A percentile compares a stretch with the other conserved stretches of the same genome.
Conservation (phyloP, 37 sponge, comb jelly and placozoan species). For the Crambe crambe region DNA sequence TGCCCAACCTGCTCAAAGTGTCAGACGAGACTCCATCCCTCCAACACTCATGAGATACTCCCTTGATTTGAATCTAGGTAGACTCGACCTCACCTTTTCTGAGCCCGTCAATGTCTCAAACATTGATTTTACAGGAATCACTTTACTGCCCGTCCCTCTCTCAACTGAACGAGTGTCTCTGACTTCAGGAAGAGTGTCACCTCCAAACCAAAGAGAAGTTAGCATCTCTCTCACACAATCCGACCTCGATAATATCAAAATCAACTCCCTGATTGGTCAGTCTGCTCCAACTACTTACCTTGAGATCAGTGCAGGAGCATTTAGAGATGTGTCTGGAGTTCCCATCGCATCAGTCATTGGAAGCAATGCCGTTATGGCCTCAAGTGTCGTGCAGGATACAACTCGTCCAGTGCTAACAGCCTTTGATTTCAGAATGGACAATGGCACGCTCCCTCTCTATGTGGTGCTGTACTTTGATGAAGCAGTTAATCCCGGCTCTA, state of each 20-base stretch:
- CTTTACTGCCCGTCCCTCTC: constrained; percentile 38
- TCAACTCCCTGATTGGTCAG: constrained; percentile 38
- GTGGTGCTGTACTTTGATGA: constrained; percentile 82
- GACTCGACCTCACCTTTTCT: constrained; percentile 60
- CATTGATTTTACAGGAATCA: constrained; percentile 40
- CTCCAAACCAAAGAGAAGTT: constrained; percentile 41
- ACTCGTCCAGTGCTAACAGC: constrained; percentile 63
- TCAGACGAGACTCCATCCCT: constrained; percentile 57
- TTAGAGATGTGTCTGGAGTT: constrained; percentile 74
- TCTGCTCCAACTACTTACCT: constrained; percentile 67
- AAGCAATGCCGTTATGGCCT: constrained; percentile 33
- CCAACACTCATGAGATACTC: constrained; percentile 52
- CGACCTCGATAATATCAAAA: constrained; percentile 66
- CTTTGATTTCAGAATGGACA: constrained; percentile 88
- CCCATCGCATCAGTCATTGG: constrained; percentile 14
- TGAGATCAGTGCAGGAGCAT: constrained; percentile 36
- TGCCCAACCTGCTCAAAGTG: constrained; percentile 17
- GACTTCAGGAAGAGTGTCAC: constrained; percentile 40
- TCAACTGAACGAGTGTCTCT: constrained; percentile 41
- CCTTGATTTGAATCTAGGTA: constrained; percentile 66
- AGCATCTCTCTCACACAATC: constrained; percentile 30
- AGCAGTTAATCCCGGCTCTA: constrained; percentile 47
- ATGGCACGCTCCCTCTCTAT: constrained; percentile 66
- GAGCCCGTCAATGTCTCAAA: constrained; percentile 69
- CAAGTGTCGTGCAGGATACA: constrained; percentile 31